Evolutionary conservation across 2,888 invertebrate genomes (phyloP), one percentile per base, ranked within the genome.

Genomic region (Cheiracanthium punctorium): DNA sequence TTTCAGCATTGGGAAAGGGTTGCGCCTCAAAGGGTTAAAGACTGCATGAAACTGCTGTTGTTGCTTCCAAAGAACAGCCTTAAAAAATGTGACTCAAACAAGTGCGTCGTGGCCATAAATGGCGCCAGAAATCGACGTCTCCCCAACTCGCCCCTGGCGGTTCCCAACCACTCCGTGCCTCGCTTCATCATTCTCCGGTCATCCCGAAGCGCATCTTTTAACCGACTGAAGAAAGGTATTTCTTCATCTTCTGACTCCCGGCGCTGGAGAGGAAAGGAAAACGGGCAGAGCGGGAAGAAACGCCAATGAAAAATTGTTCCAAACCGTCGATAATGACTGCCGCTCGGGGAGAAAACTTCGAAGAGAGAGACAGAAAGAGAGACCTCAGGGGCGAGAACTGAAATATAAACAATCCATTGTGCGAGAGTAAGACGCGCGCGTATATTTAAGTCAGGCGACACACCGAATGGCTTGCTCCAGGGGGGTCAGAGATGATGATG

Each of bases 251-350:
- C 24, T 58, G 24, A 58, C 58, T 58, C 4, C 58, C 4, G 58
- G 58, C 58, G 58, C 20, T 58, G 24, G 24, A 58, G 58, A n/a
- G 58, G 58, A 24, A 24, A 24, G 12, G 5, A 17, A 24, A 2
- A 17, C 20, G 58, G 58, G 20, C 1, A 4, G 58, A 17, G 24
- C 24, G 58, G 2, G 12, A 24, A 24, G 24, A 2, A 17, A 24
- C n/a, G 24, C 58, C n/a, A 24, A 58, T 58, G 58, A 58, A 58
- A 58, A 58, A 58, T 58, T 58, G 58, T 58, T 58, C 58, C 58
- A 58, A 58, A 58, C 24, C 58, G 24, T 58, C 58, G 24, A 58
- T 58, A 58, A 58, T 58, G 58, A 58, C 24, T 58, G 58, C 58
- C n/a, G 24, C 24, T 58, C 24, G 58, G 58, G 10, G 58, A 58